Base-by-base conservation (phyloP, 2,888 invertebrate species). In the Eutolmus rufibarbis region DNA sequence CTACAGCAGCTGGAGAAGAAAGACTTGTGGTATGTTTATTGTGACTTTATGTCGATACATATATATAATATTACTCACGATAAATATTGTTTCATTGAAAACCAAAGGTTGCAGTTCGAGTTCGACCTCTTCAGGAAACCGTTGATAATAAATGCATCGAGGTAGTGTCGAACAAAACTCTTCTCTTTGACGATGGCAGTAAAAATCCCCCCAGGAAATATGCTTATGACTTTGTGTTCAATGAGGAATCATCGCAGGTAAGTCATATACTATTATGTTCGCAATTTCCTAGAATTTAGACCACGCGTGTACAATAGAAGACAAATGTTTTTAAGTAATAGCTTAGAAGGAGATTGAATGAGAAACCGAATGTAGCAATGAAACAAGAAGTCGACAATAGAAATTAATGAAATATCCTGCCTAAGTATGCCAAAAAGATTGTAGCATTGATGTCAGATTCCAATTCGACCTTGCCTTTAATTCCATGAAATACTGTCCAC, bases 211-310 rank as follows among this genome's bases (percentile, higher is more conserved):
- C 98, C 89, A 95, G 97, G 89, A 96, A 97, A 91, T 98, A 97
- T 92, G 95, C 96, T 3, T 99, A 97, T 92, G 98, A 99, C 91
- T 94, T 95, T 86, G 97, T 97, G 9, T 98, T 98, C 91, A 96
- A 96, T 84, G 98, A 98, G 91, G 95, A 95, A 89, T 95, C 97
- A 31, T 95, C 96, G 0, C 98, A 98, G 94, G 97, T 97, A 51
- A 8, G 34, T 34, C 51, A 5, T 19, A n/a, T 19, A 51, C 0
- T 16, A 16, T 46, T 16, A 46, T 0, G 8, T 46, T 46, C 43
- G 43, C 12, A 46, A 43, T 43, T 43, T 43, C 12, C 12, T 12
- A 57, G 23, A 57, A 57, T 19, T 57, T 19, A 57, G 9, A 3
- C 5, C 23, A 19, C n/a, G n/a, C n/a, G n/a, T n/a, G 9, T 57